Conservation (phyloP, 2,113 vertebrate species). For the Poecilia latipinna region DNA sequence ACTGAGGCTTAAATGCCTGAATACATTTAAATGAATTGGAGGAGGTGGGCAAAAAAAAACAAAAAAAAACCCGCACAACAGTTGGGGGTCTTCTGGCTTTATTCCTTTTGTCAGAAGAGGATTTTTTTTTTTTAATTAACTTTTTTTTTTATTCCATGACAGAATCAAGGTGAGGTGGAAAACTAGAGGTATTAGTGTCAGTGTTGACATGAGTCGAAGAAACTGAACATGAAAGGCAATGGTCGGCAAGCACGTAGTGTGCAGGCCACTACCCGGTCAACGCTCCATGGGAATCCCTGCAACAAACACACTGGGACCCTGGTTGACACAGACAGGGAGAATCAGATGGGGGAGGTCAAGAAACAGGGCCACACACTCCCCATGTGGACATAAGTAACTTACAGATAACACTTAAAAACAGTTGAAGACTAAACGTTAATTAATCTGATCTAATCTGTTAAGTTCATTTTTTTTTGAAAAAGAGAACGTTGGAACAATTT, state of each 20-base stretch:
- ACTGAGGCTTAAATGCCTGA: slow-evolving; percentile 68
- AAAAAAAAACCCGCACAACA: slow-evolving; percentile 33
- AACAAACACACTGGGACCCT: slow-evolving; percentile 40
- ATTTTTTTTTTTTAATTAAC: slow-evolving; percentile 23
- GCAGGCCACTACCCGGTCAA: slow-evolving; percentile 63
- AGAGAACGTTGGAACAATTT: too few relatives aligned
- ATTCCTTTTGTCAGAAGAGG: slow-evolving; percentile 27
- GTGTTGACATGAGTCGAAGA: slow-evolving; percentile 13
- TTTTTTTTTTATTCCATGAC: slow-evolving; percentile 20
- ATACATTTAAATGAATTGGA: slow-evolving; percentile 57
- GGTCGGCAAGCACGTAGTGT: slow-evolving; percentile 58
- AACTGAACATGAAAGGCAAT: slow-evolving; percentile 37
- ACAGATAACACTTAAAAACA: not conserved
- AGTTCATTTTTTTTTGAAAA: too few relatives aligned
- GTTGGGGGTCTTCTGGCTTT: slow-evolving; percentile 43
- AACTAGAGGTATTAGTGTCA: slow-evolving; percentile 12
- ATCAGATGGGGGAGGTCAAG: slow-evolving; percentile 2
- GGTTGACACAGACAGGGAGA: slow-evolving; percentile 50
- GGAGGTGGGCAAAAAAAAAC: not conserved
- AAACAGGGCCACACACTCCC: slow-evolving; percentile 9
- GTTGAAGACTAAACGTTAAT: too few relatives aligned
- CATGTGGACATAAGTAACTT: not conserved
- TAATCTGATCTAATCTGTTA: too few relatives aligned
- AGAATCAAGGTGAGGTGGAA: slow-evolving; percentile 59
- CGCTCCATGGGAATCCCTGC: slow-evolving; percentile 63